These are phyloP conservation scores for Strongylocentrotus purpuratus DNA, from an alignment of 35 echinoderm and acorn worm genomes.

Conservation along the genomic window DNA sequence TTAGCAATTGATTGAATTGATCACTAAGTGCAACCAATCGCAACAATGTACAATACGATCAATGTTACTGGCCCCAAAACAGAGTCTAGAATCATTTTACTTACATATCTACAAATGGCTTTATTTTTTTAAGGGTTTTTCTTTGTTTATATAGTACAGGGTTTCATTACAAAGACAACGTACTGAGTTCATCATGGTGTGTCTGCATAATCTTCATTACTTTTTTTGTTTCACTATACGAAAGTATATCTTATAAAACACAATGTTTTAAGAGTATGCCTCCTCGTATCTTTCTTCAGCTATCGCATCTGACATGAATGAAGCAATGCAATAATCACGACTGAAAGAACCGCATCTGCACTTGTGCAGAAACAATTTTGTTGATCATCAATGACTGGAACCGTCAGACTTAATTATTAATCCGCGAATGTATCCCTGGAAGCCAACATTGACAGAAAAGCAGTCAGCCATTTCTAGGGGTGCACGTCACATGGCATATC, in stretches of 20 bases:
- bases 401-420: conserved; percentile 4
- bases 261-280: neutral
- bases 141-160: too few species aligned
- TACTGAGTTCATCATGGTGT: neutral
- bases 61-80: too few species aligned
- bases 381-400: conserved; percentile 10
- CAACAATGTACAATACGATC: too few species aligned
- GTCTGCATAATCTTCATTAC: neutral
- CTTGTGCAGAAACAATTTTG: conserved; percentile 11
- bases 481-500: too few species aligned
- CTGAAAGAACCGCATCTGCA: neutral
- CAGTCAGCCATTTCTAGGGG: neutral
- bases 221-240: neutral
- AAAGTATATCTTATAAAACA: neutral
- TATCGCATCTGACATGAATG: neutral
- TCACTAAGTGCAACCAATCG: too few species aligned
- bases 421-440: neutral
- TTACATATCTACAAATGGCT: too few species aligned
- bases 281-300: neutral
- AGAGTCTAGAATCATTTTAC: too few species aligned
- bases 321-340: neutral
- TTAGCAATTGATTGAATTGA: too few species aligned
- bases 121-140: too few species aligned
- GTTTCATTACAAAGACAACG: neutral
- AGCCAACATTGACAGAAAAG: neutral